phyloP scores from a whole-genome alignment of 2,888 invertebrate genomes.

The Hirudinaria manillensis region DNA sequence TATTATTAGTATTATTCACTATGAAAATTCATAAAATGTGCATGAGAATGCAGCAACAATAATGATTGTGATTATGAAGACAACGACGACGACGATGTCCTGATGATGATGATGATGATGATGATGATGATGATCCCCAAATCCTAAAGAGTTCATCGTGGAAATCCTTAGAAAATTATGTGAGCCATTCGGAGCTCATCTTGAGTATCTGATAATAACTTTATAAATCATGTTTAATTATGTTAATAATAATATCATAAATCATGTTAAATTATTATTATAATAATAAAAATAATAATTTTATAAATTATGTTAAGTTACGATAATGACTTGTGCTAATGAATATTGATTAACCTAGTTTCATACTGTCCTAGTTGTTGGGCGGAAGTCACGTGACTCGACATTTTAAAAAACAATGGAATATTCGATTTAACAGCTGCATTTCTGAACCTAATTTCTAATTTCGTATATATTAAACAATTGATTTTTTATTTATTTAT shows the following conservation, averaged over 20 bases:
- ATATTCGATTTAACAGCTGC: no score
- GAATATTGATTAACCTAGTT: no score
- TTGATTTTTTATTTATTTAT: no score
- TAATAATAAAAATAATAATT: no score
- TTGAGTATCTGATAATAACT: background rate
- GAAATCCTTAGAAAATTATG: background rate
- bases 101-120: constrained; percentile 19
- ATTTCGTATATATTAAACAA: no score
- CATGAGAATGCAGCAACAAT: background rate
- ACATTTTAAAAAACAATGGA: no score
- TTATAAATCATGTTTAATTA: background rate
- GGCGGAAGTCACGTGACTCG: no score
- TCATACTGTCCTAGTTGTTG: no score
- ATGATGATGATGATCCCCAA: background rate
- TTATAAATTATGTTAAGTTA: no score
- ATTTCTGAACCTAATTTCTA: no score
- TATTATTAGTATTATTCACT: no score
- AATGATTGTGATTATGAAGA: constrained; percentile 14
- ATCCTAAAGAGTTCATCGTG: background rate
- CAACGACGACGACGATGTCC: constrained; percentile 12
- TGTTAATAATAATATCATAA: background rate
- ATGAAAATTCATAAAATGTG: background rate
- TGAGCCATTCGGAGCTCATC: background rate
- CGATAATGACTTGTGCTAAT: no score
- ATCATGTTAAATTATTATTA: background rate